Evolutionary conservation across 2,888 invertebrate genomes (phyloP).

Genomic region (Athalia cordata): DNA sequence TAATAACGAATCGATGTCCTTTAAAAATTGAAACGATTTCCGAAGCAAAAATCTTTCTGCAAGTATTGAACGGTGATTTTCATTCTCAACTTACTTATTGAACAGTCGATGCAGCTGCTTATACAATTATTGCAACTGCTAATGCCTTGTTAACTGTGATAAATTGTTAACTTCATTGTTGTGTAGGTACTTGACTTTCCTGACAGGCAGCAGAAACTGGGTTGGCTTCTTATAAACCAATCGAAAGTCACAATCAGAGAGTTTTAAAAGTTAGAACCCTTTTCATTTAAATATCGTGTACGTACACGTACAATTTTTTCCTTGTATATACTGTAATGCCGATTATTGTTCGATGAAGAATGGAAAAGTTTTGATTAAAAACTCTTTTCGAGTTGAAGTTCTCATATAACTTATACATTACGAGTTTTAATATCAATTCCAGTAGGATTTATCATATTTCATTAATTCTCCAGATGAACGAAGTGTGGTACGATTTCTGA

Average conservation of each 20-base stretch:
- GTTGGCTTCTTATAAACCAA: background rate
- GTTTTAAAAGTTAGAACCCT: slow-evolving; percentile 12
- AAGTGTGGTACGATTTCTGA: no score
- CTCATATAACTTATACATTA: slow-evolving; percentile 14
- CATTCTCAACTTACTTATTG: background rate
- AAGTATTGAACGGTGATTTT: background rate
- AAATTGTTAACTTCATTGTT: background rate
- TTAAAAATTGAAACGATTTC: background rate
- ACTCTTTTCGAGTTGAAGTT: slow-evolving; percentile 9
- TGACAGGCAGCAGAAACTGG: background rate
- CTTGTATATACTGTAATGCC: background rate
- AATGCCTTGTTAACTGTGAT: no score
- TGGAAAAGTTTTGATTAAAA: slow-evolving; percentile 41
- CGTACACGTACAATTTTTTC: background rate
- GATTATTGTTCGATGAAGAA: slow-evolving; percentile 30
- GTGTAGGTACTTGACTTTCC: background rate
- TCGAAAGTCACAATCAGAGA: slow-evolving; percentile 18
- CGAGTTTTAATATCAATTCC: slow-evolving; percentile 17
- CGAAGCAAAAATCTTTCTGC: background rate
- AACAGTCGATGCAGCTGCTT: no score
- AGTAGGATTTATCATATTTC: background rate
- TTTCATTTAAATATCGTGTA: background rate
- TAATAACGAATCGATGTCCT: background rate
- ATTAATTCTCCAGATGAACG: no score
- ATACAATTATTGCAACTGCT: no score